These are phyloP conservation scores for Nycteola revayana DNA, from an alignment of 2,888 invertebrate genomes.

Conservation along the genomic window DNA sequence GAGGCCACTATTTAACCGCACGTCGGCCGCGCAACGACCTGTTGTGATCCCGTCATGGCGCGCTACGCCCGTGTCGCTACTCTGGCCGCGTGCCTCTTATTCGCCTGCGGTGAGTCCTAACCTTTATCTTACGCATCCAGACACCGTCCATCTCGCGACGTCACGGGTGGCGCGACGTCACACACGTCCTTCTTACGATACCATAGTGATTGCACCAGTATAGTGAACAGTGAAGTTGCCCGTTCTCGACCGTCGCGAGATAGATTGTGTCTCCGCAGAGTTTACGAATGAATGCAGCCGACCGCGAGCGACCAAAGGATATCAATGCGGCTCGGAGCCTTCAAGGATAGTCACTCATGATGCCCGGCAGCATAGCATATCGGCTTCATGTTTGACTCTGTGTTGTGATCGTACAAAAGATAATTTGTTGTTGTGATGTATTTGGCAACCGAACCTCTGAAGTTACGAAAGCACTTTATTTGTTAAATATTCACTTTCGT, in stretches of 20 bases:
- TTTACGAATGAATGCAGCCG: conserved; percentile 59
- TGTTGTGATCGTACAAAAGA: conserved; percentile 40
- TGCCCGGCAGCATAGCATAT: conserved; percentile 46
- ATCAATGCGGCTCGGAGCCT: conserved; percentile 52
- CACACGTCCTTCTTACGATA: conserved; percentile 50
- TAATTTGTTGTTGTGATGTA: conserved; percentile 25
- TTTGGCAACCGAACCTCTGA: conserved; percentile 32
- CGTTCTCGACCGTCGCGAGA: conserved; percentile 60
- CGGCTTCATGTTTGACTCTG: conserved; percentile 41
- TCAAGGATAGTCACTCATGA: conserved; percentile 61
- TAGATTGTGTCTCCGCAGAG: conserved; percentile 61
- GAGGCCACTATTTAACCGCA: conserved; percentile 81
- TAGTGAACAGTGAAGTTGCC: conserved; percentile 75
- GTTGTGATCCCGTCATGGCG: conserved; percentile 83
- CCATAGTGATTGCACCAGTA: conserved; percentile 63
- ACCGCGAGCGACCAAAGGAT: conserved; percentile 62
- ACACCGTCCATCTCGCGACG: conserved; percentile 73
- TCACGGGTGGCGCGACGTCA: conserved; percentile 65
- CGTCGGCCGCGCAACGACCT: conserved; percentile 79
- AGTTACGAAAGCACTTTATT: conserved; percentile 45
- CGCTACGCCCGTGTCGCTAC: conserved; percentile 81
- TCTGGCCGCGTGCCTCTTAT: conserved; percentile 80
- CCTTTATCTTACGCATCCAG: conserved; percentile 75
- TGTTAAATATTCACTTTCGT: conserved; percentile 32
- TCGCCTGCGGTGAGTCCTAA: conserved; percentile 82